Percentiles rank a stretch among this genome's conserved stretches.
Conservation (phyloP, 1,140 invertebrate genomes). For the Philotrypesis tridentata region DNA sequence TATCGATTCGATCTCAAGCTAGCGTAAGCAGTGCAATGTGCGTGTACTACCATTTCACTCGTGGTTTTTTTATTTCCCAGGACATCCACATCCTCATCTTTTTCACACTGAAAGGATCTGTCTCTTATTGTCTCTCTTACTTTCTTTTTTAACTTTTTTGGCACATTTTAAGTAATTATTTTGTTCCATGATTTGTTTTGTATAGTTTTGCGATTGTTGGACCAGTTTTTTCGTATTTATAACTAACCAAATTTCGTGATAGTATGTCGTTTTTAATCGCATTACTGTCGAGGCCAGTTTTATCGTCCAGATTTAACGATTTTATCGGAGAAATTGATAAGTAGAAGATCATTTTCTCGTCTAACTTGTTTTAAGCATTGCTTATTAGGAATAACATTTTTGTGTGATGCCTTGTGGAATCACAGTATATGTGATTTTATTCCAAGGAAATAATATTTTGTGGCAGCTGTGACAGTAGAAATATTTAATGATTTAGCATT, state of each 20-base stretch:
- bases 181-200: no score
- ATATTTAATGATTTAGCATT: not conserved
- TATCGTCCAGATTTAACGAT: not conserved
- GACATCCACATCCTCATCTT: not conserved
- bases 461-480: not conserved
- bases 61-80: not conserved
- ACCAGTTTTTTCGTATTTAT: no score
- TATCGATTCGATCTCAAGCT: constrained; percentile 21
- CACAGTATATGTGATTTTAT: no score
- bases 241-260: not conserved
- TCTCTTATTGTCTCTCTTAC: not conserved
- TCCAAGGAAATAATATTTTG: no score
- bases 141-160: not conserved
- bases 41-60: not conserved
- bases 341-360: no score
- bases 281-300: no score
- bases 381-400: no score
- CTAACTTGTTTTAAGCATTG: no score
- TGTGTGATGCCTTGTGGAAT: no score
- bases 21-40: not conserved
- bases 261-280: not conserved
- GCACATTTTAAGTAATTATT: not conserved
- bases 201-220: no score
- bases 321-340: no score
- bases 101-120: not conserved